Percentiles rank a stretch among this genome's conserved stretches.
These are phyloP conservation scores for Deroplatys truncata DNA, from an alignment of 2,888 invertebrate species.

Conservation along the genomic window DNA sequence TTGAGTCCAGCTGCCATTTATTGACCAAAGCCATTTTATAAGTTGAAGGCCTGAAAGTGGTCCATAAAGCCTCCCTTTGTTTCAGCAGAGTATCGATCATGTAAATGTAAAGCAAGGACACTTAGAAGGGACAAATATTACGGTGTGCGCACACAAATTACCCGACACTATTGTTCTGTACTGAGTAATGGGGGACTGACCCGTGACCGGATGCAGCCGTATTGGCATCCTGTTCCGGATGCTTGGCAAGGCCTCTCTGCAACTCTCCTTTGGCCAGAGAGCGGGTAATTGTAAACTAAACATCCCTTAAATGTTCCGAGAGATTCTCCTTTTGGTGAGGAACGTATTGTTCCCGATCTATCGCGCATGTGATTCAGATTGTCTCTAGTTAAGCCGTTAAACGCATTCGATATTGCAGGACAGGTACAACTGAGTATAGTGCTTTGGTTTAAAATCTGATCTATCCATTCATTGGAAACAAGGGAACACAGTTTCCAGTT, in stretches of 20 bases:
- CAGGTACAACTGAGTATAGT: no score
- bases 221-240: background rate
- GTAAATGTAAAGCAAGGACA: background rate
- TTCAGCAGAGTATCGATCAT: background rate
- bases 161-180: background rate
- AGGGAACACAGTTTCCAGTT: no score
- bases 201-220: background rate
- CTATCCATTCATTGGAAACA: no score
- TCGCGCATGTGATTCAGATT: background rate
- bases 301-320: background rate
- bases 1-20: no score
- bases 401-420: no score
- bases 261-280: background rate
- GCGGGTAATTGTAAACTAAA: background rate
- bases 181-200: background rate
- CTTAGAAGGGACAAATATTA: background rate
- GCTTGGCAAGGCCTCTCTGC: background rate
- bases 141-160: background rate
- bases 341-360: background rate
- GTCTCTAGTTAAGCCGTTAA: no score
- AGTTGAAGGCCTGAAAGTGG: no score
- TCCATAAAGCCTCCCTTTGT: background rate
- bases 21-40: no score
- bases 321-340: background rate
- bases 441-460: no score